These are phyloP conservation scores for Pteria penguin DNA, from an alignment of 2,888 invertebrate genomes.

Conservation along the genomic window DNA sequence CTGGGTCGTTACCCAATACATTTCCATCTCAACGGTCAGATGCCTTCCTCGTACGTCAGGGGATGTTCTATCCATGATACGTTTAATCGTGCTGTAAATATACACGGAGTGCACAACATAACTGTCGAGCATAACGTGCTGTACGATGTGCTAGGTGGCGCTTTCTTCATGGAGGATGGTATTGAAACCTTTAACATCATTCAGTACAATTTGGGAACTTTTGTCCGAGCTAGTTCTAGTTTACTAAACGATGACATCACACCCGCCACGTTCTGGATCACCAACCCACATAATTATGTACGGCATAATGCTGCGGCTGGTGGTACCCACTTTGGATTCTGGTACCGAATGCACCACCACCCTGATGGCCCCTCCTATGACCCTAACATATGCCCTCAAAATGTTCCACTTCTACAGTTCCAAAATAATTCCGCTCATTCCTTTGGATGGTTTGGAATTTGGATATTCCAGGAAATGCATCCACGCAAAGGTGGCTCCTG, in stretches of 20 bases:
- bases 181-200: constrained; percentile 74
- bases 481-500: constrained; percentile 57
- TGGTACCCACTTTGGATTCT: constrained; percentile 78
- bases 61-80: constrained; percentile 71
- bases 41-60: constrained; percentile 71
- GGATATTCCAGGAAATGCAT: constrained; percentile 72
- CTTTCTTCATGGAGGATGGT: constrained; percentile 78
- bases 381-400: constrained; percentile 64
- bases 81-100: constrained; percentile 77
- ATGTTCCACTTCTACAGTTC: constrained; percentile 67
- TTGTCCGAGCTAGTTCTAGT: constrained; percentile 71
- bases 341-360: constrained; percentile 76
- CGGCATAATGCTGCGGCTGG: constrained; percentile 75
- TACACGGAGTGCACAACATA: constrained; percentile 73
- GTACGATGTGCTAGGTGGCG: constrained; percentile 78
- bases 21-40: constrained; percentile 75
- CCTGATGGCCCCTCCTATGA: constrained; percentile 76
- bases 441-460: constrained; percentile 77
- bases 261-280: constrained; percentile 78
- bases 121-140: constrained; percentile 68
- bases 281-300: constrained; percentile 76
- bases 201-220: constrained; percentile 74
- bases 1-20: constrained; percentile 78
- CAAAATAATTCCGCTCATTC: constrained; percentile 76
- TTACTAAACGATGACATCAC: constrained; percentile 78